Conservation (phyloP, 2,888 invertebrate genomes). For the Synanthedon vespiformis region DNA sequence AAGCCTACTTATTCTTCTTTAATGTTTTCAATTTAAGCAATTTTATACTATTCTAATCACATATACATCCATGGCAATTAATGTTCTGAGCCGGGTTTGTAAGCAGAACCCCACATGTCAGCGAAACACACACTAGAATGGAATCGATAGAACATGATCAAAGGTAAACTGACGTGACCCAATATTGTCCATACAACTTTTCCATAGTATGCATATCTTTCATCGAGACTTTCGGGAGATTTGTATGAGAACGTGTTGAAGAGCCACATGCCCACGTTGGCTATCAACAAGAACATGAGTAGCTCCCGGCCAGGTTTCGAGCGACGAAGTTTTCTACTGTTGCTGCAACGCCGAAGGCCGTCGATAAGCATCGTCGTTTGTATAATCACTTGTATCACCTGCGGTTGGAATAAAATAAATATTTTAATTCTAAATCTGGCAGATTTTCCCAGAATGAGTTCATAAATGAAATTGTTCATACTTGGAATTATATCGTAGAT, state of each 20-base stretch:
- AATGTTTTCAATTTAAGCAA: no score
- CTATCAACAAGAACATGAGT: slow-evolving; percentile 80
- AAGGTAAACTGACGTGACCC: slow-evolving; percentile 78
- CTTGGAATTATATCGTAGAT: no score
- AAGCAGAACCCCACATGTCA: slow-evolving; percentile 83
- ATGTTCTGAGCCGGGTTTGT: slow-evolving; percentile 69
- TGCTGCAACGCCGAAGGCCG: slow-evolving; percentile 80
- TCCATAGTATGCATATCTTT: slow-evolving; percentile 77
- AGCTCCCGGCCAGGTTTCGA: slow-evolving; percentile 81
- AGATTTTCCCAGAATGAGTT: no score
- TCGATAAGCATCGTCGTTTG: slow-evolving; percentile 82
- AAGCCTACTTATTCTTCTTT: no score
- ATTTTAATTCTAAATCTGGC: neutral
- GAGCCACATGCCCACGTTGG: slow-evolving; percentile 83
- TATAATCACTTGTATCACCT: slow-evolving; percentile 78
- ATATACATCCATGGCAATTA: slow-evolving; percentile 9
- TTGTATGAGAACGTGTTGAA: slow-evolving; percentile 77
- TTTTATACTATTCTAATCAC: no score
- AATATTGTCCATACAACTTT: slow-evolving; percentile 78
- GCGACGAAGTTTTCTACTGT: slow-evolving; percentile 71
- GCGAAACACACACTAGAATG: slow-evolving; percentile 84
- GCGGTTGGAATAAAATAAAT: slow-evolving; percentile 11
- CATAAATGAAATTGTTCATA: no score
- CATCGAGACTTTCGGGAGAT: slow-evolving; percentile 58
- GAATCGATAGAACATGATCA: slow-evolving; percentile 83